These are phyloP conservation scores for Tetropium fuscum DNA, from an alignment of 2,888 invertebrate genomes.

Conservation along the genomic window DNA sequence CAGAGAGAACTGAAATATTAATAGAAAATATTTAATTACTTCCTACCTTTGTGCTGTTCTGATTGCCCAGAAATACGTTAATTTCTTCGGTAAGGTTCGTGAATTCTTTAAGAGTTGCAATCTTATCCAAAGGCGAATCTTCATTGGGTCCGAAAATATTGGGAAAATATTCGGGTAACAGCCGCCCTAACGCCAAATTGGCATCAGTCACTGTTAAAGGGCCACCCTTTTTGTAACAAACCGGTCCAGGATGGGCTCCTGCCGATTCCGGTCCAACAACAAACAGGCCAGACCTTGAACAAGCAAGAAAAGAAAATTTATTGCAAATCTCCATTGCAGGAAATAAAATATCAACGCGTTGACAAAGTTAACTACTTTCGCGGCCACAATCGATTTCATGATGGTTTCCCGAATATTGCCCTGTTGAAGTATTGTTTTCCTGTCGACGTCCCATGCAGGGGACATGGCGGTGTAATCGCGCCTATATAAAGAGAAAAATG, in stretches of 20 bases:
- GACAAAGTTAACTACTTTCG: too few species aligned
- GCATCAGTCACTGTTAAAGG: constrained; percentile 97
- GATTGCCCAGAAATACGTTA: constrained; percentile 67
- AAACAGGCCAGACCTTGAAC: constrained; percentile 82
- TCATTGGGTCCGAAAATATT: constrained; percentile 95
- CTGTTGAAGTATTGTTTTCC: too few species aligned
- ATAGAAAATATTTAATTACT: neutral
- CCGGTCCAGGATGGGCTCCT: constrained; percentile 96
- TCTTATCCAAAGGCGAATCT: constrained; percentile 86
- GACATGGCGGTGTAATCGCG: too few species aligned
- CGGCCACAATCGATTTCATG: too few species aligned
- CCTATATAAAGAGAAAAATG: too few species aligned
- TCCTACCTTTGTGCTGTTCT: constrained; percentile 38
- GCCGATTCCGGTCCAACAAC: constrained; percentile 94
- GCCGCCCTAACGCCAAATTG: constrained; percentile 90
- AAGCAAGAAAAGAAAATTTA: constrained; percentile 13
- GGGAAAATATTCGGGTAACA: constrained; percentile 96
- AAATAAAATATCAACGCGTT: neutral
- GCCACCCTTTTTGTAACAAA: constrained; percentile 92
- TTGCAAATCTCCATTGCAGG: neutral
- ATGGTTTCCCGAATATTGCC: too few species aligned
- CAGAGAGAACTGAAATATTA: neutral
- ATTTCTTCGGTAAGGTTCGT: constrained; percentile 78
- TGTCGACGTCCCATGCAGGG: too few species aligned
- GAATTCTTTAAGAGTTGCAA: constrained; percentile 77